A percentile compares a stretch with the other conserved stretches of the same genome.
phyloP scores from a whole-genome alignment of 2,113 vertebrate genomes.

The Tyto alba region DNA sequence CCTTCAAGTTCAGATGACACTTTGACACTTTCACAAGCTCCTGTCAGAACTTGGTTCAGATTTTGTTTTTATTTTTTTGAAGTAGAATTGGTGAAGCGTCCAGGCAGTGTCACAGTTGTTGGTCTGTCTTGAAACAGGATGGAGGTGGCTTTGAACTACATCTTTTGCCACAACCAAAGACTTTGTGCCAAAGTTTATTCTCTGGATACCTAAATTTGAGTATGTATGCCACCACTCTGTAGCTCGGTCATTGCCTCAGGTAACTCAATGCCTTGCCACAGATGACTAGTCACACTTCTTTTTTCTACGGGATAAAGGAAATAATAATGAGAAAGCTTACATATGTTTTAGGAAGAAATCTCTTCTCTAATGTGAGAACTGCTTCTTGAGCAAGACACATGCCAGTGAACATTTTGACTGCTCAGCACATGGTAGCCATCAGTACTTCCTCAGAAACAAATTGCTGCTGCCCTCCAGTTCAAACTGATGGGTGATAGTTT shows the following conservation, averaged over 20 bases:
- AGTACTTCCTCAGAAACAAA: background rate
- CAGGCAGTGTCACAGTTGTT: background rate
- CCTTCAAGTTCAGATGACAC: background rate
- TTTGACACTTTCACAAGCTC: background rate
- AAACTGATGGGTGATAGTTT: background rate
- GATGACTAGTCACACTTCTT: background rate
- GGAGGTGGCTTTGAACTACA: background rate
- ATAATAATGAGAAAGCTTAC: background rate
- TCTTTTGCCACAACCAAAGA: background rate
- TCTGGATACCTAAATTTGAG: background rate
- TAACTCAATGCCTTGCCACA: background rate
- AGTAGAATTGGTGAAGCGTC: background rate
- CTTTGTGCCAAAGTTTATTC: background rate
- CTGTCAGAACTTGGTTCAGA: background rate
- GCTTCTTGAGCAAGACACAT: background rate
- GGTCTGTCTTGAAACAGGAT: background rate
- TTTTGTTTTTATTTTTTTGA: background rate
- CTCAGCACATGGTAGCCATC: fast-evolving
- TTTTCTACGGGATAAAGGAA: background rate
- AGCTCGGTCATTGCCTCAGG: background rate
- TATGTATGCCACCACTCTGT: fast-evolving
- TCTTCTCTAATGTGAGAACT: background rate
- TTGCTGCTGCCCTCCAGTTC: background rate
- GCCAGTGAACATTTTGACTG: background rate
- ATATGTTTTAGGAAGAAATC: fast-evolving